These are phyloP conservation scores for Diarsia dahlii DNA, from an alignment of 2,888 invertebrate genomes.

Conservation along the genomic window DNA sequence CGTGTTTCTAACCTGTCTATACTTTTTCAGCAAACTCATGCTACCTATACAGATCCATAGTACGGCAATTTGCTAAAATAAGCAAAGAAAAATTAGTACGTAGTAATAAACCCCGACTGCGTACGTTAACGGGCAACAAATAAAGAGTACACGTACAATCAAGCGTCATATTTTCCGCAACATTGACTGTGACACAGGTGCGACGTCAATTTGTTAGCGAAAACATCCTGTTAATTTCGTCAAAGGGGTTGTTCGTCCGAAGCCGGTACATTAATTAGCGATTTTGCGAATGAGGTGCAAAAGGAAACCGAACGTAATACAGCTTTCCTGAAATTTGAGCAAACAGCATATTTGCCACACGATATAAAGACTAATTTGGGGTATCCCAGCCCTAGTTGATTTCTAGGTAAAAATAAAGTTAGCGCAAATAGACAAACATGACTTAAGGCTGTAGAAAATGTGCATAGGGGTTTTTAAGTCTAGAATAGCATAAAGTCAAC, in stretches of 20 bases:
- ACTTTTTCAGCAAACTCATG: neutral
- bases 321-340: slow-evolving; percentile 1
- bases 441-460: too few species aligned
- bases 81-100: neutral
- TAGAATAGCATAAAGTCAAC: neutral
- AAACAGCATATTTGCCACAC: neutral
- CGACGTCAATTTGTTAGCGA: slow-evolving; percentile 45
- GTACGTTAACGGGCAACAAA: slow-evolving; percentile 6
- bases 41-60: neutral
- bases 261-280: slow-evolving; percentile 51
- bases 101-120: slow-evolving; percentile 5
- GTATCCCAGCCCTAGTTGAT: neutral
- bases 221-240: slow-evolving; percentile 60
- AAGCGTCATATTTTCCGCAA: slow-evolving; percentile 43
- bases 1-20: too few species aligned
- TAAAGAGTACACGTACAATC: slow-evolving; percentile 17
- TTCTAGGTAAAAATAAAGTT: too few species aligned
- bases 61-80: neutral
- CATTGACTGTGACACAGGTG: slow-evolving; percentile 46
- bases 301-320: slow-evolving; percentile 12
- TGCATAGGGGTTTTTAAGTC: neutral
- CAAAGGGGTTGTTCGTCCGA: slow-evolving; percentile 49
- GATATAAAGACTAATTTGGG: neutral
- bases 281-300: slow-evolving; percentile 32
- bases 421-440: too few species aligned